Evolutionary conservation across 2,888 invertebrate genomes (phyloP).

Genomic region (Caenorhabditis angaria): DNA sequence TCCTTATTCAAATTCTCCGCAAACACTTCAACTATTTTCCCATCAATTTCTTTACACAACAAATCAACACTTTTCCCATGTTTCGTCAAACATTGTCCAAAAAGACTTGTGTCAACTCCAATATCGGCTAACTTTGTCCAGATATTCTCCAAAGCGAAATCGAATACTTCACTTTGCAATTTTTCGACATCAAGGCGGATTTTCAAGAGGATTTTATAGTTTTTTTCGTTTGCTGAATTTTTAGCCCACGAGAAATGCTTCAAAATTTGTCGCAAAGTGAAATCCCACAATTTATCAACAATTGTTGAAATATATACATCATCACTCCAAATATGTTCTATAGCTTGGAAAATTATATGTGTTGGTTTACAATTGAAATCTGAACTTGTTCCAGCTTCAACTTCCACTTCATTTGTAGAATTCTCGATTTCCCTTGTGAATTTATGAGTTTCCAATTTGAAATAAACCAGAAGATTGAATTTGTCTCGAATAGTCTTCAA

Average conservation of each 20-base stretch:
- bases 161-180: slow-evolving; percentile 39
- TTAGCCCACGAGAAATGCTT: slow-evolving; percentile 76
- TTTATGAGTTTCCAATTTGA: slow-evolving; percentile 58
- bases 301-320: slow-evolving; percentile 83
- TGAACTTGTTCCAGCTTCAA: slow-evolving; percentile 4
- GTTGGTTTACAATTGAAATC: slow-evolving; percentile 20
- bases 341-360: slow-evolving; percentile 30
- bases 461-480: slow-evolving; percentile 65
- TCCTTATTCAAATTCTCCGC: slow-evolving; percentile 28
- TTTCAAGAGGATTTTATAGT: slow-evolving; percentile 23
- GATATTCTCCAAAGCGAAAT: slow-evolving; percentile 49
- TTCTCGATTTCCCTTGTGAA: slow-evolving; percentile 35
- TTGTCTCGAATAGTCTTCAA: slow-evolving; percentile 56
- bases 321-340: slow-evolving; percentile 78
- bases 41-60: slow-evolving; percentile 34
- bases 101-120: slow-evolving; percentile 54
- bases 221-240: slow-evolving; percentile 21
- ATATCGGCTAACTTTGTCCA: slow-evolving; percentile 55
- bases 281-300: slow-evolving; percentile 84
- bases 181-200: slow-evolving; percentile 24
- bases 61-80: slow-evolving; percentile 29
- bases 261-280: slow-evolving; percentile 84
- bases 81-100: slow-evolving; percentile 57
- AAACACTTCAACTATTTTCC: slow-evolving; percentile 16
- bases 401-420: slow-evolving; percentile 19